Conservation (phyloP, 2,797 vertebrate genomes). For the Tauraco hartlaubi region DNA sequence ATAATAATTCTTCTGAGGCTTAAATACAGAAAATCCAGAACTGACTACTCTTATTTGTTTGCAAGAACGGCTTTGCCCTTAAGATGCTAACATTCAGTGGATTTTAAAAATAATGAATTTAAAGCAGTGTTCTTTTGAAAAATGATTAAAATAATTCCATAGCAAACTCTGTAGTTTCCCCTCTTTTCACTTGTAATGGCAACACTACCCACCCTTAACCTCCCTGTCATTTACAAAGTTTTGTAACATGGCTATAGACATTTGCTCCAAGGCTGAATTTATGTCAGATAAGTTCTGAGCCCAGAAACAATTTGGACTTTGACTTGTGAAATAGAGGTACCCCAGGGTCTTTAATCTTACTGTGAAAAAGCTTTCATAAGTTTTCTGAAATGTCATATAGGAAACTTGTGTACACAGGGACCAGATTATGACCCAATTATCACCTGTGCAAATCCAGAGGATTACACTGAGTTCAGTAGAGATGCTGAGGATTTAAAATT, state of each 20-base stretch:
- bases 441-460: slow-evolving; percentile 3
- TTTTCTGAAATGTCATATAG: slow-evolving; percentile 2
- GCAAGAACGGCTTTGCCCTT: not conserved
- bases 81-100: not conserved
- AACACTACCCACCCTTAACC: not conserved
- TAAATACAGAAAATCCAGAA: not conserved
- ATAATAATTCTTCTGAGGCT: not conserved
- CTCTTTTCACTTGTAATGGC: not conserved
- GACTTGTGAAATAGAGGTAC: not conserved
- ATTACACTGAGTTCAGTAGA: not conserved
- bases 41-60: not conserved
- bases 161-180: not conserved
- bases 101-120: not conserved
- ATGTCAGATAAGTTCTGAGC: not conserved
- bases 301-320: not conserved
- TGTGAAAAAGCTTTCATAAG: not conserved
- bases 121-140: not conserved
- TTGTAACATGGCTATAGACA: not conserved
- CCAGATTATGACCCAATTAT: slow-evolving; percentile 3
- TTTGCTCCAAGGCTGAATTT: not conserved
- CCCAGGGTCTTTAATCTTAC: not conserved
- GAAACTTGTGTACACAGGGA: not conserved
- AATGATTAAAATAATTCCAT: not conserved
- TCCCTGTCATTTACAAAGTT: not conserved
- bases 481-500: not conserved